These are phyloP conservation scores for Sturnira hondurensis DNA, from an alignment of 2,113 vertebrate species.

Conservation along the genomic window DNA sequence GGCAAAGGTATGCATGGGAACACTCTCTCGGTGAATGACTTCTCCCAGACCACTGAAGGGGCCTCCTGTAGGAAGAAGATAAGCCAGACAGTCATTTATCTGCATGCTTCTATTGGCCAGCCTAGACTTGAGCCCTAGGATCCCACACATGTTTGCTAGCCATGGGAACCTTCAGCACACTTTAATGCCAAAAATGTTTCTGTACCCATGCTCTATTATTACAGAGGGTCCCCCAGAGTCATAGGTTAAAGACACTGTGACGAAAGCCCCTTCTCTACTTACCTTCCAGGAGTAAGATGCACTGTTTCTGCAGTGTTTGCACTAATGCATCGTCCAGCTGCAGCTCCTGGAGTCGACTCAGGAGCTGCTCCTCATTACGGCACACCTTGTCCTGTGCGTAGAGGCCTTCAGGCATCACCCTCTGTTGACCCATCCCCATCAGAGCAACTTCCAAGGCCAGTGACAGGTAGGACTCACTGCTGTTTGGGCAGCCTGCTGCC, in stretches of 20 bases:
- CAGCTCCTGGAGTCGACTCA: conserved; percentile 93
- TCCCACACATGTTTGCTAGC: background rate
- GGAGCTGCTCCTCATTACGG: conserved; percentile 97
- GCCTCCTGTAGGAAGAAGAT: conserved; percentile 85
- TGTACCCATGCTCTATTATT: background rate
- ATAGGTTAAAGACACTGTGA: background rate
- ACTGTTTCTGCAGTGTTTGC: conserved; percentile 93
- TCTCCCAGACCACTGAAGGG: conserved; percentile 97
- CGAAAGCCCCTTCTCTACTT: conserved; percentile 23
- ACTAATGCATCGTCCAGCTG: conserved; percentile 93
- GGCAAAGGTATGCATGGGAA: conserved; percentile 99
- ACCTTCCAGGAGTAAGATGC: conserved; percentile 95
- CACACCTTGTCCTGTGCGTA: conserved; percentile 99
- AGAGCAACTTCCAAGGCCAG: conserved; percentile 96
- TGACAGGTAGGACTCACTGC: conserved; percentile 93
- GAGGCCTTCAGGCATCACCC: conserved; percentile 97
- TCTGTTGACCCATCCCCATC: conserved; percentile 98
- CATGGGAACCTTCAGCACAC: background rate
- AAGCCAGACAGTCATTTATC: conserved; percentile 45
- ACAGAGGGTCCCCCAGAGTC: background rate
- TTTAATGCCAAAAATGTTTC: conserved; percentile 27
- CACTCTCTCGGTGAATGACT: conserved; percentile 96
- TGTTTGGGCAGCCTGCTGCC: conserved; percentile 82
- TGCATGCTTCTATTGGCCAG: background rate
- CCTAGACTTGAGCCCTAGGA: background rate